A percentile compares a stretch with the other conserved stretches of the same genome.
phyloP scores from a whole-genome alignment of 2,797 vertebrate genomes.

The Hoplostethus atlanticus region DNA sequence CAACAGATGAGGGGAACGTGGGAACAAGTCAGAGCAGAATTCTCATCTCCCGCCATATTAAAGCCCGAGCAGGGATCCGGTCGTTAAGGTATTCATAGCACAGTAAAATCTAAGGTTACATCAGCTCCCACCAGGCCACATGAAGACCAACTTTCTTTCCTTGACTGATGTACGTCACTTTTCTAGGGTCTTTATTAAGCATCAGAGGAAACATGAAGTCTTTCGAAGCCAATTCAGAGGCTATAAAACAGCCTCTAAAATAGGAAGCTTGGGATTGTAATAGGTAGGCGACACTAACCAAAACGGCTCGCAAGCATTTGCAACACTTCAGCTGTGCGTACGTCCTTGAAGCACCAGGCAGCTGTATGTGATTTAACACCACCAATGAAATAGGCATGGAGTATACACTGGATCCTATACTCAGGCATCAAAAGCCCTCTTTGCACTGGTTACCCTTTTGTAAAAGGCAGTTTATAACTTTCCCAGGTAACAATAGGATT shows the following conservation, averaged over 20 bases:
- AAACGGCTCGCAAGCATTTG: not conserved
- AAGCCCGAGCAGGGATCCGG: not conserved
- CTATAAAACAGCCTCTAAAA: not conserved
- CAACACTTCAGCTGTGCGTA: not conserved
- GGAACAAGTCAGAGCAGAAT: conserved; percentile 34
- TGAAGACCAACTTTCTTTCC: conserved; percentile 11
- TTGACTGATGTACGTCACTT: not conserved
- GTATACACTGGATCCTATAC: not conserved
- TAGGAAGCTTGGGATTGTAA: not conserved
- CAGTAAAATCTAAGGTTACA: conserved; percentile 2
- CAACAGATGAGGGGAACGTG: conserved; percentile 22
- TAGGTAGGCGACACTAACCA: not conserved
- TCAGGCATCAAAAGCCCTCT: not conserved
- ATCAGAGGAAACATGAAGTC: conserved; percentile 3
- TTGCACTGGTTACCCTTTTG: not conserved
- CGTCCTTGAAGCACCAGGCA: not conserved
- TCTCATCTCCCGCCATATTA: not conserved
- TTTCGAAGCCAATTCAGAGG: not conserved
- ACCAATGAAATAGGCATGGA: not conserved
- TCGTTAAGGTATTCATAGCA: conserved; percentile 1
- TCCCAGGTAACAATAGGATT: not conserved
- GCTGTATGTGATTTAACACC: not conserved
- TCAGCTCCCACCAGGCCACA: not conserved
- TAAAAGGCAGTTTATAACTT: not conserved
- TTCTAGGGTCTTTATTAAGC: not conserved